These are phyloP conservation scores for Bombyx mori DNA, from an alignment of 1,140 invertebrate genomes.

Conservation along the genomic window DNA sequence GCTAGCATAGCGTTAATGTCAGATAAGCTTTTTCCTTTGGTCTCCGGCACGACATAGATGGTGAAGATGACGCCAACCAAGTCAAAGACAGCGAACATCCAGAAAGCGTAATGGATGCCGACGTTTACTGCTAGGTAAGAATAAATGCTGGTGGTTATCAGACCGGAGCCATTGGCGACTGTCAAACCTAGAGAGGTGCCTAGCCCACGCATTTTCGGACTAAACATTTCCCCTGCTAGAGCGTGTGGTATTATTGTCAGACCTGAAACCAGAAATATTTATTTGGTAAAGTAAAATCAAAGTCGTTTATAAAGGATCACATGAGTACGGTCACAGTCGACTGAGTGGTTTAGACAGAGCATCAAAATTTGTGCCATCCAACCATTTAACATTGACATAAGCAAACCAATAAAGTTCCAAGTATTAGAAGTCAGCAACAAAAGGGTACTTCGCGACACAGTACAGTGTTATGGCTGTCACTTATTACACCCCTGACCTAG, in stretches of 20 bases:
- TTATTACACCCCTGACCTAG: too few species aligned
- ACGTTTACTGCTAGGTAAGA: background rate
- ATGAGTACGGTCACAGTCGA: too few species aligned
- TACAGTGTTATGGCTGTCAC: too few species aligned
- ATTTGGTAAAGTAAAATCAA: too few species aligned
- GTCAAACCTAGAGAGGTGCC: background rate
- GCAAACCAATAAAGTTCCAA: too few species aligned
- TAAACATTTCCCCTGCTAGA: conserved; percentile 6
- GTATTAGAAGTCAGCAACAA: too few species aligned
- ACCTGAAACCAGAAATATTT: background rate
- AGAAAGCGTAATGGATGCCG: conserved; percentile 1
- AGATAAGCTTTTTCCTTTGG: conserved; percentile 6
- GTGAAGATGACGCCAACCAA: background rate
- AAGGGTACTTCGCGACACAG: too few species aligned
- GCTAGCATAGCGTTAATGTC: conserved; percentile 4
- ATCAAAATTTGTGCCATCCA: too few species aligned
- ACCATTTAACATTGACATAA: too few species aligned
- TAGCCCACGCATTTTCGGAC: conserved; percentile 3
- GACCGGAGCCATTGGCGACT: background rate
- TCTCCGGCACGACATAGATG: conserved; percentile 2
- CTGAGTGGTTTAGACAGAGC: too few species aligned
- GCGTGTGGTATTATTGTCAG: conserved; percentile 7
- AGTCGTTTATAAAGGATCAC: too few species aligned
- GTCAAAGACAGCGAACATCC: conserved; percentile 2
- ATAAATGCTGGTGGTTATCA: conserved; percentile 2